Evolutionary conservation across 2,113 vertebrate species (phyloP).

Genomic region (Pycnonotus jocosus): DNA sequence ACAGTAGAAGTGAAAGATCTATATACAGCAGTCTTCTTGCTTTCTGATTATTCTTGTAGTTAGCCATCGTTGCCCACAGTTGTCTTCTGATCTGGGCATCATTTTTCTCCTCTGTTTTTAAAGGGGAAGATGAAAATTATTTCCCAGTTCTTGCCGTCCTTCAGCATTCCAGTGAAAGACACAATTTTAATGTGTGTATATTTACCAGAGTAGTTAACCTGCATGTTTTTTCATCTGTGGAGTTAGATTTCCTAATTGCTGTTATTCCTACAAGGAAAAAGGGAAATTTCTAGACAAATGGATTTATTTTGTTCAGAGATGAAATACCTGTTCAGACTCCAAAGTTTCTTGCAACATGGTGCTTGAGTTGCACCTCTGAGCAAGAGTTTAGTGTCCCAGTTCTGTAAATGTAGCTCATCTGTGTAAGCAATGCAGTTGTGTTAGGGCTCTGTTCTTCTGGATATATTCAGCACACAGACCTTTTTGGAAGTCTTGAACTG

Average conservation of each 20-base stretch:
- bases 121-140: neutral
- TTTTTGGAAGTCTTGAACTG: neutral
- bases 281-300: neutral
- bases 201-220: neutral
- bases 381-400: neutral
- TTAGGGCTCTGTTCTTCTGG: neutral
- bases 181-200: neutral
- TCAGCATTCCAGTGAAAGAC: neutral
- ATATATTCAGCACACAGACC: neutral
- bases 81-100: neutral
- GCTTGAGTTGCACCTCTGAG: neutral
- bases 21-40: neutral
- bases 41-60: neutral
- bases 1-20: neutral
- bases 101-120: neutral
- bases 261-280: neutral
- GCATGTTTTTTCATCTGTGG: neutral
- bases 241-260: neutral
- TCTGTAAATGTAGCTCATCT: neutral
- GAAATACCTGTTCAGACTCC: neutral
- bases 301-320: neutral
- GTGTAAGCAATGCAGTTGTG: neutral
- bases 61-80: neutral
- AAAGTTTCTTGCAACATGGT: neutral
- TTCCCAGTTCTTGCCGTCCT: neutral